phyloP scores from a whole-genome alignment of 2,113 vertebrate species.

The Gasterosteus aculeatus region DNA sequence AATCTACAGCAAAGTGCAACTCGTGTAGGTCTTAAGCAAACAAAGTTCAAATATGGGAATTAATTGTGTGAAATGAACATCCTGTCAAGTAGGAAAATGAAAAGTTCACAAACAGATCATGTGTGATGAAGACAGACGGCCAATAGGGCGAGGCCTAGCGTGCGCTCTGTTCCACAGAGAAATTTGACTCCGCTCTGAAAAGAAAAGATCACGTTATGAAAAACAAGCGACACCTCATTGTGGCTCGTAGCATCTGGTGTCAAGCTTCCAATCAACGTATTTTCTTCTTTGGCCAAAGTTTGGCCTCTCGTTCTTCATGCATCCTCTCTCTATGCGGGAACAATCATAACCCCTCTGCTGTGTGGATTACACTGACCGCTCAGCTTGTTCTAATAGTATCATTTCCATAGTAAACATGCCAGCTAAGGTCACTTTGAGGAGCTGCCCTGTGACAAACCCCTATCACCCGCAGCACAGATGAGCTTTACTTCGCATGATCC shows the following conservation, averaged over 20 bases:
- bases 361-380: background rate
- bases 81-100: background rate
- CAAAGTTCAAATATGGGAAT: background rate
- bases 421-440: constrained; percentile 59
- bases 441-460: background rate
- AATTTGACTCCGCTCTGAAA: constrained; percentile 75
- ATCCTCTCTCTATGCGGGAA: background rate
- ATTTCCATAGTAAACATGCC: constrained; percentile 35
- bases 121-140: background rate
- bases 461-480: constrained; percentile 45
- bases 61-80: background rate
- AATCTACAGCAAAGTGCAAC: constrained; percentile 21
- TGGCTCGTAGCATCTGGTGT: background rate
- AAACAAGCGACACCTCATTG: background rate
- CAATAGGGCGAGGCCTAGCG: background rate
- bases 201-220: constrained; percentile 23
- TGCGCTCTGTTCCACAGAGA: constrained; percentile 75
- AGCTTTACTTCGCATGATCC: background rate
- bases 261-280: background rate
- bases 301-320: background rate
- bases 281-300: background rate
- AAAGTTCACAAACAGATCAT: background rate
- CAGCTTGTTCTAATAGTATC: background rate
- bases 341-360: background rate
- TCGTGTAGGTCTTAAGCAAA: background rate